Percentiles rank a stretch among this genome's conserved stretches.
phyloP scores from a whole-genome alignment of 2,113 vertebrate genomes.

The Epinephelus moara region DNA sequence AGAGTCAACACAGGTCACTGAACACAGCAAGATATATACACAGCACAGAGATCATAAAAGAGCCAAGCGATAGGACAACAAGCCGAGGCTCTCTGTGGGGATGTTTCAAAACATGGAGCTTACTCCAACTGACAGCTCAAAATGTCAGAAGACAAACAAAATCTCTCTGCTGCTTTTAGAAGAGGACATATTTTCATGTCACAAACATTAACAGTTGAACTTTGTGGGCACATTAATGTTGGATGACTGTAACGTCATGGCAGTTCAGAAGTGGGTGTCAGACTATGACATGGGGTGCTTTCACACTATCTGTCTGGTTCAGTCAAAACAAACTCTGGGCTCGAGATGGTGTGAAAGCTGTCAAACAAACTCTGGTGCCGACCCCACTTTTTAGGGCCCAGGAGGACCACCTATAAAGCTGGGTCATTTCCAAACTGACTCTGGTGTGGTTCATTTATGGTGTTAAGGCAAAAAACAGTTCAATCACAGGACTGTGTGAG shows the following conservation, averaged over 20 bases:
- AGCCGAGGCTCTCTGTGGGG: background rate
- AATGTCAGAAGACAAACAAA: constrained; percentile 11
- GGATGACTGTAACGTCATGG: background rate
- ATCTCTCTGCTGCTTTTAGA: background rate
- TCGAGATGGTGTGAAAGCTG: background rate
- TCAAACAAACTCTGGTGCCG: background rate
- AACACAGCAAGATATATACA: constrained; percentile 30
- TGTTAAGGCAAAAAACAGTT: background rate
- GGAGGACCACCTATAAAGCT: background rate
- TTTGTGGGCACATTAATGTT: background rate
- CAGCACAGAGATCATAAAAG: background rate
- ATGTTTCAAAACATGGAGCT: background rate
- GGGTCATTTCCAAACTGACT: background rate
- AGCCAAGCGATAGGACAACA: background rate
- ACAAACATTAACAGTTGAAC: background rate
- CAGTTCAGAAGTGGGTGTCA: background rate
- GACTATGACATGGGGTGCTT: too few species aligned
- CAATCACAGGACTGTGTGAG: too few species aligned
- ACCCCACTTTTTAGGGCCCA: background rate
- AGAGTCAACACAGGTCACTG: constrained; percentile 47
- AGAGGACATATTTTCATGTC: background rate
- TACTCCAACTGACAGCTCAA: background rate
- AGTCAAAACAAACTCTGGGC: background rate
- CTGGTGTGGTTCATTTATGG: background rate
- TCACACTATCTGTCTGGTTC: background rate